These are phyloP conservation scores for Drosophila nigricruria DNA, from an alignment of 2,888 invertebrate species.

Conservation along the genomic window DNA sequence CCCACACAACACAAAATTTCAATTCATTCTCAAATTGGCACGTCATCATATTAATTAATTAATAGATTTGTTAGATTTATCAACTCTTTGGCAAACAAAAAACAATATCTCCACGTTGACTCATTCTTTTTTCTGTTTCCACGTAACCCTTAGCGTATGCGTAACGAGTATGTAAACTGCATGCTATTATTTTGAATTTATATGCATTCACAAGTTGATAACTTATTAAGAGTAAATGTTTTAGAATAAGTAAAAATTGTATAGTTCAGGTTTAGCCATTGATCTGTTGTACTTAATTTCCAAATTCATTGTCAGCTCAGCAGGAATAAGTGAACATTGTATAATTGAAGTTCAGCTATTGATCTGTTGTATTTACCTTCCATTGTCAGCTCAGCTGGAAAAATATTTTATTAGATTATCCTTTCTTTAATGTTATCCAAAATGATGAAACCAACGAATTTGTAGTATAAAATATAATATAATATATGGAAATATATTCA, in stretches of 20 bases:
- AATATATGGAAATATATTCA: not conserved
- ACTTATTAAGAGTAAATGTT: not conserved
- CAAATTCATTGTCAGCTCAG: not conserved
- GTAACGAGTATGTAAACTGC: conserved; percentile 57
- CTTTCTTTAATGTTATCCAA: too few species aligned
- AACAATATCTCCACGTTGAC: conserved; percentile 22
- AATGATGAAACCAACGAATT: not conserved
- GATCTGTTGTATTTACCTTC: too few species aligned
- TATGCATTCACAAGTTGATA: conserved; percentile 17
- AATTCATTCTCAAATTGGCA: conserved; percentile 64
- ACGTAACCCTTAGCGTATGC: conserved; percentile 43
- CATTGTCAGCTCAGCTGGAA: too few species aligned
- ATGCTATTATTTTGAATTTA: conserved; percentile 27
- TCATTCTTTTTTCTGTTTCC: conserved; percentile 35
- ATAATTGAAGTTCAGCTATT: not conserved
- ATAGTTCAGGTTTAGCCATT: not conserved
- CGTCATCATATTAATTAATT: conserved; percentile 58
- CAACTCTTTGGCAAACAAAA: conserved; percentile 30
- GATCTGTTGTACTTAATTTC: too few species aligned
- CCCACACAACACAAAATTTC: conserved; percentile 37
- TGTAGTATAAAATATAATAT: not conserved
- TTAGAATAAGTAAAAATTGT: not conserved
- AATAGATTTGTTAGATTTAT: conserved; percentile 64
- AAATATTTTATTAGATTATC: not conserved
- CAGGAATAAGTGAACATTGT: not conserved